phyloP scores from a whole-genome alignment of 2,113 vertebrate genomes.

The Oreotrochilus melanogaster region DNA sequence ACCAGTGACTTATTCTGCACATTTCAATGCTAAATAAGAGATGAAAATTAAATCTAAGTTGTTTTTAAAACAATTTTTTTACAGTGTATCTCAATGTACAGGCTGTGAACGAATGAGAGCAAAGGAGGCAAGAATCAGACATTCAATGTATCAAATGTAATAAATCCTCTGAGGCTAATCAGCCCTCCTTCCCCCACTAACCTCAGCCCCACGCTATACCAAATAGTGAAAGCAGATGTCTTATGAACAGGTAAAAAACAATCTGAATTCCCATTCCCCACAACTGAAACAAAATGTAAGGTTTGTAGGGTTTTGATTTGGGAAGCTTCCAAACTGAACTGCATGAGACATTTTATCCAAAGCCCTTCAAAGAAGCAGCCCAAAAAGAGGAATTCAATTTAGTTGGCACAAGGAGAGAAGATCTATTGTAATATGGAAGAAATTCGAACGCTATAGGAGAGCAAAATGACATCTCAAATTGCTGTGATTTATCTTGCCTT shows the following conservation, averaged over 20 bases:
- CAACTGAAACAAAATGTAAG: conserved; percentile 60
- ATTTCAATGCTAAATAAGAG: conserved; percentile 47
- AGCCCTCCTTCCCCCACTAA: conserved; percentile 65
- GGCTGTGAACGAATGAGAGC: conserved; percentile 30
- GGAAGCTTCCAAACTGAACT: conserved; percentile 65
- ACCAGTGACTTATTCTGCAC: neutral
- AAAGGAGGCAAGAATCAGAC: conserved; percentile 69
- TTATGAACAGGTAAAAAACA: conserved; percentile 73
- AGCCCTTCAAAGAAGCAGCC: conserved; percentile 60
- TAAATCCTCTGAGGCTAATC: conserved; percentile 79
- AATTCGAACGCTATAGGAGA: conserved; percentile 61
- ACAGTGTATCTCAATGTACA: neutral
- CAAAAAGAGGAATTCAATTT: conserved; percentile 67
- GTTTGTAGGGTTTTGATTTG: conserved; percentile 54
- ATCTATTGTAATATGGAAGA: conserved; percentile 71
- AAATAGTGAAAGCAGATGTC: conserved; percentile 85
- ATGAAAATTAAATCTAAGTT: conserved; percentile 29
- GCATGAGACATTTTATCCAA: conserved; percentile 53
- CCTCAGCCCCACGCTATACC: conserved; percentile 65
- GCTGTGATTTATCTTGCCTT: conserved; percentile 70
- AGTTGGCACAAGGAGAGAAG: conserved; percentile 64
- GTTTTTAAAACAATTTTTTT: neutral
- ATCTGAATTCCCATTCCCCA: conserved; percentile 61
- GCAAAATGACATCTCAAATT: conserved; percentile 63
- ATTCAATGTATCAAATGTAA: conserved; percentile 77